Percentiles rank a stretch among this genome's conserved stretches.
phyloP scores from a whole-genome alignment of 2,113 vertebrate species.

The Hemichromis elongatus region DNA sequence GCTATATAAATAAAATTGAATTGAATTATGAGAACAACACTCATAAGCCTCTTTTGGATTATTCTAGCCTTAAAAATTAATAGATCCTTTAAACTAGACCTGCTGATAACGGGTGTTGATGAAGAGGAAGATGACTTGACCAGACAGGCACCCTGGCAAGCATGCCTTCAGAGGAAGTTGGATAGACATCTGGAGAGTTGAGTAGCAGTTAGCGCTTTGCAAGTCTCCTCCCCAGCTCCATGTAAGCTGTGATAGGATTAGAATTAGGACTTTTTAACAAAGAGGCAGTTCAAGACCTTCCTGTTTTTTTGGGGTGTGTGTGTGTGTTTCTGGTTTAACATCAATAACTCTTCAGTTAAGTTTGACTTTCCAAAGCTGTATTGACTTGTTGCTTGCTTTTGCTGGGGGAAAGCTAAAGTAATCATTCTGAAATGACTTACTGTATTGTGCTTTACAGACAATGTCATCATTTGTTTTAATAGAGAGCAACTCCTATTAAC shows the following conservation, averaged over 20 bases:
- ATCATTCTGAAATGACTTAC: constrained; percentile 64
- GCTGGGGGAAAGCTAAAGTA: constrained; percentile 29
- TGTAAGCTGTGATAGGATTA: not conserved
- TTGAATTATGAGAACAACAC: not conserved
- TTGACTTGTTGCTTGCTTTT: constrained; percentile 22
- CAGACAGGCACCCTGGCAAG: not conserved
- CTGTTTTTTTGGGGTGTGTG: not conserved
- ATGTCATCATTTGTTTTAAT: constrained; percentile 71
- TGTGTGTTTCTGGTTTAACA: not conserved
- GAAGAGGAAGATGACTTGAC: not conserved
- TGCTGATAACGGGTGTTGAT: not conserved
- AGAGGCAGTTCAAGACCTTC: not conserved
- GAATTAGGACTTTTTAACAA: not conserved
- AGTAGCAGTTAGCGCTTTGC: not conserved
- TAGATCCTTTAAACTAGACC: not conserved
- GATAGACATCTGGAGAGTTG: not conserved
- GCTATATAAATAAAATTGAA: too few species aligned
- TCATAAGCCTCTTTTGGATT: not conserved
- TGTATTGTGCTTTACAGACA: constrained; percentile 64
- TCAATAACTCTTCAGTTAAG: constrained; percentile 8
- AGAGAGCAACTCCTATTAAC: constrained; percentile 61
- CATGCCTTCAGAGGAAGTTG: not conserved
- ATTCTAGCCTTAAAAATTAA: not conserved
- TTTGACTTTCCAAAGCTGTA: constrained; percentile 31
- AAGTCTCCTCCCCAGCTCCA: not conserved